Percentiles rank a stretch among this genome's conserved stretches.
phyloP scores from a whole-genome alignment of 2,888 invertebrate genomes.

The Deilephila elpenor region DNA sequence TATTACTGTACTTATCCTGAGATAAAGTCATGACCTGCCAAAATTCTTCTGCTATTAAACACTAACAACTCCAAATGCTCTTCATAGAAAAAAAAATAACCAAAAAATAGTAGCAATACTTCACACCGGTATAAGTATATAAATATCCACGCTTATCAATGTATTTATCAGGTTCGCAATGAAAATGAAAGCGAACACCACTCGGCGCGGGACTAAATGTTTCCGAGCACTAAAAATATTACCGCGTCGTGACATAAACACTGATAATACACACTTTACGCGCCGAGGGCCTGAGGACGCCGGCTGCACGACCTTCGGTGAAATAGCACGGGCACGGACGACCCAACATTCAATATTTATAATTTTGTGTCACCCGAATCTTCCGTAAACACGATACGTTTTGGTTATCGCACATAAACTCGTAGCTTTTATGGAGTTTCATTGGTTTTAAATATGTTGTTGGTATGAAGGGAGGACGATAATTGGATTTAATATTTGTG shows the following conservation, averaged over 20 bases:
- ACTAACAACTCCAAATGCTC: too few species aligned
- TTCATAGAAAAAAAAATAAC: not conserved
- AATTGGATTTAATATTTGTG: not conserved
- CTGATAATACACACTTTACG: constrained; percentile 33
- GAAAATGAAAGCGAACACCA: not conserved
- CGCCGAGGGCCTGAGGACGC: constrained; percentile 49
- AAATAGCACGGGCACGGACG: constrained; percentile 26
- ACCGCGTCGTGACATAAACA: constrained; percentile 19
- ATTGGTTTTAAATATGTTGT: constrained; percentile 4
- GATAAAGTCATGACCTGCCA: too few species aligned
- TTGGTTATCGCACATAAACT: constrained; percentile 13
- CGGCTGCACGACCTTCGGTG: constrained; percentile 45
- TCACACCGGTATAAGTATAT: not conserved
- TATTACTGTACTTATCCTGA: too few species aligned
- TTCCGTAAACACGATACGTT: constrained; percentile 25
- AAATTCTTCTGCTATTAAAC: too few species aligned
- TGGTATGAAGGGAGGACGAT: not conserved
- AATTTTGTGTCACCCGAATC: constrained; percentile 33
- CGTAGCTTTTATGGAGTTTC: not conserved
- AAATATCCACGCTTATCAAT: not conserved
- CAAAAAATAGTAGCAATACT: not conserved
- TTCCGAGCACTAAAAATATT: constrained; percentile 23
- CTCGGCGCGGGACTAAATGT: constrained; percentile 11
- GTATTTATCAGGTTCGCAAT: constrained; percentile 4
- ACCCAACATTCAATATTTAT: constrained; percentile 41